Evolutionary conservation across 2,797 vertebrate genomes (phyloP).

Genomic region (Anabas testudineus): DNA sequence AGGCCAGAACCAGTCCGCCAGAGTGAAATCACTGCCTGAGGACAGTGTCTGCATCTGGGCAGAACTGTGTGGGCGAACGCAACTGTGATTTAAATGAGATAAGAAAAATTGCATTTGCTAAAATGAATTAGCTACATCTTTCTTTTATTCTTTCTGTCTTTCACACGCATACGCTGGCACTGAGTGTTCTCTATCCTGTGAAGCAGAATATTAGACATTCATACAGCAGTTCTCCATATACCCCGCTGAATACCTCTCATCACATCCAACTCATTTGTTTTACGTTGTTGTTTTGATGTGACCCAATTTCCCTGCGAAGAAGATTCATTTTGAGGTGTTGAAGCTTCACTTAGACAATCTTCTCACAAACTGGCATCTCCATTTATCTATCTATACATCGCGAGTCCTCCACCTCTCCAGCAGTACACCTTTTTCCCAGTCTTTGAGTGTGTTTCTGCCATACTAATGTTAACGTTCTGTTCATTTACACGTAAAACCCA

Average conservation of each 20-base stretch:
- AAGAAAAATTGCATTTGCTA: neutral
- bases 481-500: no score
- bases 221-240: constrained; percentile 27
- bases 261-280: constrained; percentile 53
- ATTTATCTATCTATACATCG: constrained; percentile 21
- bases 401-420: constrained; percentile 2
- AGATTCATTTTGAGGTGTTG: constrained; percentile 31
- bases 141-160: constrained; percentile 7
- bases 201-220: constrained; percentile 47
- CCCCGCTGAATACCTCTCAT: constrained; percentile 24
- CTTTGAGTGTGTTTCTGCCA: neutral
- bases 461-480: neutral
- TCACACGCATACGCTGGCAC: constrained; percentile 11
- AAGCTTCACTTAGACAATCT: constrained; percentile 34
- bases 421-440: constrained; percentile 14
- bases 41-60: constrained; percentile 19
- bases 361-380: constrained; percentile 37
- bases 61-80: constrained; percentile 20
- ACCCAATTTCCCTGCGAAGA: neutral
- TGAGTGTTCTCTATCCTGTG: constrained; percentile 2
- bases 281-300: constrained; percentile 12
- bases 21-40: constrained; percentile 17
- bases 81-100: constrained; percentile 32
- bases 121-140: constrained; percentile 10
- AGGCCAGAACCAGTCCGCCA: constrained; percentile 38